phyloP scores from a whole-genome alignment of 2,797 vertebrate species.

The Chelonia mydas region DNA sequence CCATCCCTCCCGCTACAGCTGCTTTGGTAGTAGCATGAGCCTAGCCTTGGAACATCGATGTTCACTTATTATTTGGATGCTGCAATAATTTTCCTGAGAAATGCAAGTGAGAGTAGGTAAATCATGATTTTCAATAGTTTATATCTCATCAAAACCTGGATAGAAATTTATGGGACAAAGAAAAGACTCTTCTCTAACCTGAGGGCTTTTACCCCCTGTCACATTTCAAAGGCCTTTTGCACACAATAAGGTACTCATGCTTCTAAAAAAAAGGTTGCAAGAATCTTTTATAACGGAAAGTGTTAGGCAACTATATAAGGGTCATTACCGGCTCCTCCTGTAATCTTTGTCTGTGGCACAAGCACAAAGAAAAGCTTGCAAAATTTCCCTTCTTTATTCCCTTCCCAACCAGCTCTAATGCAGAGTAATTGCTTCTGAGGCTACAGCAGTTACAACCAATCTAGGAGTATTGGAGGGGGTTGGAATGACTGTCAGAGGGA shows the following conservation, averaged over 20 bases:
- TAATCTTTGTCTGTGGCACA: neutral
- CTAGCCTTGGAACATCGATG: constrained; percentile 35
- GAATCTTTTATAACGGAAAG: neutral
- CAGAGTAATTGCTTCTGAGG: too few relatives aligned
- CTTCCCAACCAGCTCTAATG: too few relatives aligned
- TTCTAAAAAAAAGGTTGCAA: neutral
- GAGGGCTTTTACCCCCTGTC: neutral
- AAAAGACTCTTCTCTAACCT: neutral
- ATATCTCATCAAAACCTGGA: neutral
- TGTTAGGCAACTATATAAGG: neutral
- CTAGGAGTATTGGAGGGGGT: too few relatives aligned
- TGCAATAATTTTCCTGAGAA: constrained; percentile 34
- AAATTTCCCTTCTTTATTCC: too few relatives aligned
- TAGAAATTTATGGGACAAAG: neutral
- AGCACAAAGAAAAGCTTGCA: neutral
- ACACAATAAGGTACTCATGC: neutral
- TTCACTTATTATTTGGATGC: constrained; percentile 6
- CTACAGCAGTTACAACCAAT: too few relatives aligned
- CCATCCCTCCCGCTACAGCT: constrained; percentile 36
- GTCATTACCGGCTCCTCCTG: neutral
- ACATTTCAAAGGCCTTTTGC: neutral
- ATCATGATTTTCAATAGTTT: neutral
- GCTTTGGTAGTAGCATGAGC: neutral
- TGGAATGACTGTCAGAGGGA: too few relatives aligned
- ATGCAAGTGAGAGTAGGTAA: neutral